Base-by-base conservation (phyloP, 2,888 invertebrate species). In the Idaea aversata region DNA sequence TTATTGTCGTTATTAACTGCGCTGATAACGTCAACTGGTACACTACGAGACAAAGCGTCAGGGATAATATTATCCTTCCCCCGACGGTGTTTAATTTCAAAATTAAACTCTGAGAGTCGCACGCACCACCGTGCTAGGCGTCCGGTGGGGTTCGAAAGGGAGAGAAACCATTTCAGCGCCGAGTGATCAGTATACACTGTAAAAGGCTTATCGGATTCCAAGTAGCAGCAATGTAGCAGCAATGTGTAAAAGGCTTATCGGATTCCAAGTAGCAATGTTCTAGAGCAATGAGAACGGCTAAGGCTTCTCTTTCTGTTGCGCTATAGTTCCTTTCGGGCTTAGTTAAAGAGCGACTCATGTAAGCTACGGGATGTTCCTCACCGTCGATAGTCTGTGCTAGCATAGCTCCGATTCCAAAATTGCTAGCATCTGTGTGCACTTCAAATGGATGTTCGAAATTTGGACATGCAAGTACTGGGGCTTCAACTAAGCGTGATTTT, bases 241-340 rank as follows among this genome's bases (percentile, higher is more conserved):
- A n/a, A n/a, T n/a, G n/a, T n/a, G n/a, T n/a, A n/a, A n/a, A n/a
- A n/a, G n/a, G n/a, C n/a, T n/a, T n/a, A n/a, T n/a, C n/a, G n/a
- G n/a, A n/a, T n/a, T n/a, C n/a, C n/a, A n/a, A n/a, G n/a, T n/a
- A 66, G 75, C 75, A 80, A 15, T 78, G 74, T 62, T 79, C 78
- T 0, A 79, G 15, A 3, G 78, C 79, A 0, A 34, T 34, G 0
- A 79, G 35, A 0, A 78, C 78, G 3, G 78, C 78, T 0, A 80
- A 57, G 0, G 77, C 61, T 60, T 80, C 79, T 0, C 77, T 61
- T 63, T 81, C 80, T 0, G 80, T 79, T 0, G 69, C 63, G 34
- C 75, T 74, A 36, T 78, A 79, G 15, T 77, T 78, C 4, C 57
- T 34, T 61, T 79, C 76, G 0, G 62, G 63, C 1, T 25, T 5